Base-by-base conservation (phyloP, 1,140 invertebrate species). In the Drosophila quadrilineata region DNA sequence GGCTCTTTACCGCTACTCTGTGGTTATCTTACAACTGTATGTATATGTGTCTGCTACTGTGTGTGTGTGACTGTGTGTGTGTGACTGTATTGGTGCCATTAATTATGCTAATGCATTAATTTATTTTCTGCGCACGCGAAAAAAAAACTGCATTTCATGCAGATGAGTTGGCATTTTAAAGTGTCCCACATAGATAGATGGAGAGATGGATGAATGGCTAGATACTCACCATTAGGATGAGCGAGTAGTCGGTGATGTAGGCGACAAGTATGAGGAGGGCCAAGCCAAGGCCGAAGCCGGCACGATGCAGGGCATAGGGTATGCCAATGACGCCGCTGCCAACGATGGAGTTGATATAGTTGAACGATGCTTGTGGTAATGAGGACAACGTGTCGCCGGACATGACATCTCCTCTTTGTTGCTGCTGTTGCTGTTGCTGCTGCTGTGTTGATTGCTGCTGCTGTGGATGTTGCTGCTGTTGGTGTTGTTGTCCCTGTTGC, bases 271-370 rank as follows among this genome's bases (percentile, higher is more conserved):
- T 87, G 56, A 97, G 89, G 41, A 97, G 90, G 45, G 93, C 72
- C 16, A 97, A 88, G 6, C 96, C 96, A 26, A 96, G 90, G 2
- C 94, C 94, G 75, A 97, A 94, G 17, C 96, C 96, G 43, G 95
- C 94, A 84, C 95, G 92, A 69, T 94, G 93, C 5, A 97, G 90
- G 3, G 96, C 95, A 90, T 95, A 97, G 14, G 95, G 95, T 88
- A 97, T 96, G 95, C 96, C 96, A 85, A 97, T 97, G 45, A 97
- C 94, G 56, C 96, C 96, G 77, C 95, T 96, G 40, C 96, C 96
- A 59, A 97, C 94, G 75, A 97, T 97, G n/a, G 95, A 96, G 90
- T 97, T 97, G 86, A 97, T 96, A 90, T 96, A 97, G 91, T 97
- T 97, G 90, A 97, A 97, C 90, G 94, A 95, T 56, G 96, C 95